Percentiles rank a stretch among this genome's conserved stretches.
These are phyloP conservation scores for Girardia tigrina DNA, from an alignment of 2,888 invertebrate genomes.

Conservation along the genomic window DNA sequence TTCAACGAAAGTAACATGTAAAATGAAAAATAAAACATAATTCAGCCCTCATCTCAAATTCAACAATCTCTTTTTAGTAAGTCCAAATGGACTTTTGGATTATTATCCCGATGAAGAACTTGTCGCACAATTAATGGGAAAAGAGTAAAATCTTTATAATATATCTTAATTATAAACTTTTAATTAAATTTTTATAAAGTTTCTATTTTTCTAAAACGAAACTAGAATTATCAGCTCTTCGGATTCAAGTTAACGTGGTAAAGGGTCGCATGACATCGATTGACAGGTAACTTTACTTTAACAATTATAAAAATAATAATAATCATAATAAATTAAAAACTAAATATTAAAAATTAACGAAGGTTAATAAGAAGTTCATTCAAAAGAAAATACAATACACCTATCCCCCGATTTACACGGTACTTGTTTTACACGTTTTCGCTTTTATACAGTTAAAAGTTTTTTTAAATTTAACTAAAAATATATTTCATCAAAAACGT, in stretches of 20 bases:
- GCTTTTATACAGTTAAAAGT: too few relatives aligned
- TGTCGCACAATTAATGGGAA: slow-evolving; percentile 42
- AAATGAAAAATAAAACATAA: slow-evolving; percentile 28
- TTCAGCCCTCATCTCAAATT: slow-evolving; percentile 56
- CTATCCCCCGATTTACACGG: not conserved
- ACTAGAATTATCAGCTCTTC: slow-evolving; percentile 55
- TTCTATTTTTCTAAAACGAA: slow-evolving; percentile 40
- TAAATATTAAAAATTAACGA: not conserved
- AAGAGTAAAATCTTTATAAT: slow-evolving; percentile 37
- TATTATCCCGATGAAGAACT: slow-evolving; percentile 43
- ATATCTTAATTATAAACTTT: not conserved
- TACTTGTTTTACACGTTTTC: too few relatives aligned
- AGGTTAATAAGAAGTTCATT: not conserved
- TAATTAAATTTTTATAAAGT: not conserved
- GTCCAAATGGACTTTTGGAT: slow-evolving; percentile 57
- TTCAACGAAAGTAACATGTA: too few relatives aligned
- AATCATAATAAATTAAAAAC: too few relatives aligned
- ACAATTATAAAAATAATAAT: too few relatives aligned
- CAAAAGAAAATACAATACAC: too few relatives aligned
- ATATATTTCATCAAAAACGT: too few relatives aligned
- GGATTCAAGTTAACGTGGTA: slow-evolving; percentile 59
- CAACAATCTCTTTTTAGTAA: slow-evolving; percentile 61
- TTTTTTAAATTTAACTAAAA: too few relatives aligned
- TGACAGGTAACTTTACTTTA: slow-evolving; percentile 40
- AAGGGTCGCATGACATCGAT: slow-evolving; percentile 49